These are phyloP conservation scores for Montipora capricornis DNA, from an alignment of 64 coral and sea anemone species.

Conservation along the genomic window DNA sequence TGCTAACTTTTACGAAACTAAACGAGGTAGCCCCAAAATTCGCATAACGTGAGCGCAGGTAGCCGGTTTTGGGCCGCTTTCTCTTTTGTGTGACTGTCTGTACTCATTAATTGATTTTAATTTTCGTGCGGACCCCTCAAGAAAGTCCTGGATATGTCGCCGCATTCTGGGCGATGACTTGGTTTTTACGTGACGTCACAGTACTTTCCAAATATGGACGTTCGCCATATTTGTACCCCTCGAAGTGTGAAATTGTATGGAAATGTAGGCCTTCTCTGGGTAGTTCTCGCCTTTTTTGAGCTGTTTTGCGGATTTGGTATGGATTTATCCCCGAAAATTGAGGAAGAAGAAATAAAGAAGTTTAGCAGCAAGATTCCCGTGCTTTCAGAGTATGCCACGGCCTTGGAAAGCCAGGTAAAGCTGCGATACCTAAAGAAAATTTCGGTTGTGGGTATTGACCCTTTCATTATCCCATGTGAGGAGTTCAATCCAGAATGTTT, in stretches of 20 bases:
- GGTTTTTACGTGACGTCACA: constrained; percentile 51
- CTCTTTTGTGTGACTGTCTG: too few species aligned
- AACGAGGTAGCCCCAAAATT: too few species aligned
- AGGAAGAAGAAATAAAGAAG: constrained; percentile 45
- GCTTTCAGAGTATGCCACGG: constrained; percentile 60
- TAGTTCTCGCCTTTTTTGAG: constrained; percentile 25
- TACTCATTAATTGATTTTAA: too few species aligned
- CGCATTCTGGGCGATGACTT: background rate
- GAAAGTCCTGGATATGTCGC: too few species aligned
- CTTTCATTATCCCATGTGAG: background rate
- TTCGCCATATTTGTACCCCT: background rate
- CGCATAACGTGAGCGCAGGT: too few species aligned
- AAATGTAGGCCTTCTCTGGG: constrained; percentile 20
- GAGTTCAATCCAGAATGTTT: too few species aligned
- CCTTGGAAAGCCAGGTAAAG: constrained; percentile 66
- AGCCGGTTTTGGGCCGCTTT: too few species aligned
- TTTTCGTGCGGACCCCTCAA: too few species aligned
- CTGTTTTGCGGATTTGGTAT: constrained; percentile 39
- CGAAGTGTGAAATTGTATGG: background rate
- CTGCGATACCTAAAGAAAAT: constrained; percentile 68
- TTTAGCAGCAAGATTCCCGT: constrained; percentile 30
- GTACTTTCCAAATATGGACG: constrained; percentile 58
- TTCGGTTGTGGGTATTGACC: constrained; percentile 35
- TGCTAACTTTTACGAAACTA: too few species aligned
- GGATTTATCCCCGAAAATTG: constrained; percentile 21